These are phyloP conservation scores for Aelia acuminata DNA, from an alignment of 2,888 invertebrate species.

Conservation along the genomic window DNA sequence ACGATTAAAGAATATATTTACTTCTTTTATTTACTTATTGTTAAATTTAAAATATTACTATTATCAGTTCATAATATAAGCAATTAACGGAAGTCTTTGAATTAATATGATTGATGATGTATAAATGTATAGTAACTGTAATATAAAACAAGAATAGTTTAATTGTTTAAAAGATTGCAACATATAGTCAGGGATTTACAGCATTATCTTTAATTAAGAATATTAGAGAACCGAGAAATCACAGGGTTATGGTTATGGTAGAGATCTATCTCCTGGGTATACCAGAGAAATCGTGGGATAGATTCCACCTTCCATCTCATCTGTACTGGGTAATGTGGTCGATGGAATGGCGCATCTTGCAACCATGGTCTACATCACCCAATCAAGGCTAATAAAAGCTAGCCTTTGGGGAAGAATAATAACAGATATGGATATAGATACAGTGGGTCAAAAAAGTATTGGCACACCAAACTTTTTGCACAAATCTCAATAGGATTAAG, in stretches of 20 bases:
- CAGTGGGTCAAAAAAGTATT: too few species aligned
- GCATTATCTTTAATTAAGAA: neutral
- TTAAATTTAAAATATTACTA: too few species aligned
- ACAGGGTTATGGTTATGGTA: neutral
- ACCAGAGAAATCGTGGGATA: constrained; percentile 6
- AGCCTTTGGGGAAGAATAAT: neutral
- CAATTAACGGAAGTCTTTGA: too few species aligned
- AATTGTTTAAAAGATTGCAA: neutral
- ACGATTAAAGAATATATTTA: too few species aligned
- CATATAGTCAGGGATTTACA: neutral
- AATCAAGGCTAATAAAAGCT: neutral
- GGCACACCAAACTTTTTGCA: too few species aligned
- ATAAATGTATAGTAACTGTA: too few species aligned
- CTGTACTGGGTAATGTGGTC: neutral
- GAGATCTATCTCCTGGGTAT: neutral
- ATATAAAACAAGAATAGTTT: neutral
- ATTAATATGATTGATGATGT: too few species aligned
- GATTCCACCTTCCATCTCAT: neutral
- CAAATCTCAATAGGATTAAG: too few species aligned
- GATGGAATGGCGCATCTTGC: neutral
- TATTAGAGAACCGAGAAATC: neutral
- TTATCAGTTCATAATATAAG: too few species aligned
- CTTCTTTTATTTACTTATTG: too few species aligned
- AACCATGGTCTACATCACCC: neutral
- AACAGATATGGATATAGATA: too few species aligned